These are phyloP conservation scores for Argyresthia goedartella DNA, from an alignment of 2,888 invertebrate genomes.

Conservation along the genomic window DNA sequence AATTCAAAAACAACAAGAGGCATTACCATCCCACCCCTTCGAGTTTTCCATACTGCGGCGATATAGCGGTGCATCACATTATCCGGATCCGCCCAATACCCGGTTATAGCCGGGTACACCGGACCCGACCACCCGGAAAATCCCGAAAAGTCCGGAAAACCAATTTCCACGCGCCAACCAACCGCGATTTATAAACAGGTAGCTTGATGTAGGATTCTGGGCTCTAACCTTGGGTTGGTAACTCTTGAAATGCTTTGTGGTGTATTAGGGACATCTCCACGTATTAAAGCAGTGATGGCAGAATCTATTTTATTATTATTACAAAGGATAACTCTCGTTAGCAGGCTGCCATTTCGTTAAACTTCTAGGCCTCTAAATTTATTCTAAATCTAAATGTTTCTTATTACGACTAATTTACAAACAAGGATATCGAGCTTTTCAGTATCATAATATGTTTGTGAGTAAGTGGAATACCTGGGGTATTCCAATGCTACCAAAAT, in stretches of 20 bases:
- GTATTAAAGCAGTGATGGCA: too few species aligned
- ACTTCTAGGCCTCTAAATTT: too few species aligned
- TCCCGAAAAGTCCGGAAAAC: constrained; percentile 31
- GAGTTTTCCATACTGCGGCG: constrained; percentile 30
- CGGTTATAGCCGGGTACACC: constrained; percentile 21
- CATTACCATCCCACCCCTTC: constrained; percentile 27
- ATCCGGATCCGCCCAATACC: constrained; percentile 19
- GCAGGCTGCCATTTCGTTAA: too few species aligned
- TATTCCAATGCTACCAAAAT: too few species aligned
- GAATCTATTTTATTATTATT: too few species aligned
- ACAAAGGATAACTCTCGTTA: too few species aligned
- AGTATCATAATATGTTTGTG: too few species aligned
- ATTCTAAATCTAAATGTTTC: too few species aligned
- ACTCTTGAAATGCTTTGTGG: constrained; percentile 2
- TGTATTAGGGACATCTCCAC: not conserved
- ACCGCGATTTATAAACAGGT: constrained; percentile 4
- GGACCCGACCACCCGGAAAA: constrained; percentile 3
- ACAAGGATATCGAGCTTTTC: too few species aligned
- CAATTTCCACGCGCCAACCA: constrained; percentile 24
- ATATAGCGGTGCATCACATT: constrained; percentile 28
- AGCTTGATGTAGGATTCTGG: constrained; percentile 20
- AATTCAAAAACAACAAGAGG: constrained; percentile 45
- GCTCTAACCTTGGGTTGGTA: constrained; percentile 13
- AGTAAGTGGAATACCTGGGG: too few species aligned
- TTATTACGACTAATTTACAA: too few species aligned